Conservation (phyloP, 2,888 invertebrate species). For the Portevinia maculata region DNA sequence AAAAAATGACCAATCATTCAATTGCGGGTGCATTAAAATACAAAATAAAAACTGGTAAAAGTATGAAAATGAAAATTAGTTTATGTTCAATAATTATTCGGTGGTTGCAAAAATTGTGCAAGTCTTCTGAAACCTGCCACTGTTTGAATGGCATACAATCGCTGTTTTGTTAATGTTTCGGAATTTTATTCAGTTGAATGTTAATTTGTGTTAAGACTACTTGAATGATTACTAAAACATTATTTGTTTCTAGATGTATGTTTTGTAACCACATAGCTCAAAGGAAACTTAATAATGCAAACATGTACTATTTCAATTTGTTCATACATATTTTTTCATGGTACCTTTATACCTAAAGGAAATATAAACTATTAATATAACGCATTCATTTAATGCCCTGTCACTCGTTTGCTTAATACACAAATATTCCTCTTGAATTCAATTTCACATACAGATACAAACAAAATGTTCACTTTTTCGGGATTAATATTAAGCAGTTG, state of each 20-base stretch:
- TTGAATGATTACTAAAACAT: constrained; percentile 12
- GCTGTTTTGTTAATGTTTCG: background rate
- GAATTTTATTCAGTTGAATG: constrained; percentile 1
- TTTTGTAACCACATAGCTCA: constrained; percentile 12
- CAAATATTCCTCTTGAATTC: constrained; percentile 33
- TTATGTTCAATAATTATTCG: constrained; percentile 3
- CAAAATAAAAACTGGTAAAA: constrained; percentile 8
- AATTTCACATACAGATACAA: constrained; percentile 26
- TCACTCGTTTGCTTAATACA: constrained; percentile 43
- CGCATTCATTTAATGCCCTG: constrained; percentile 54
- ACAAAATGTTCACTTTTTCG: constrained; percentile 43
- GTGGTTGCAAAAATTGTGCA: constrained; percentile 10
- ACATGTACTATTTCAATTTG: constrained; percentile 22
- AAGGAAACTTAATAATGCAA: constrained; percentile 15
- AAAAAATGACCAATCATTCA: too few relatives aligned
- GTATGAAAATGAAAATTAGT: background rate
- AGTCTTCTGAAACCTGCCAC: background rate
- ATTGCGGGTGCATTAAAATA: too few relatives aligned
- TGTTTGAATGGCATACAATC: background rate
- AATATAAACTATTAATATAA: constrained; percentile 25
- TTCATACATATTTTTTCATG: constrained; percentile 11
- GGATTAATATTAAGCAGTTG: constrained; percentile 26
- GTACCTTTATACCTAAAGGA: constrained; percentile 21
- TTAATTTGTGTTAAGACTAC: background rate
- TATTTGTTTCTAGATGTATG: constrained; percentile 12